Base-by-base conservation (phyloP, 2,797 vertebrate species). In the Hybognathus amarus region DNA sequence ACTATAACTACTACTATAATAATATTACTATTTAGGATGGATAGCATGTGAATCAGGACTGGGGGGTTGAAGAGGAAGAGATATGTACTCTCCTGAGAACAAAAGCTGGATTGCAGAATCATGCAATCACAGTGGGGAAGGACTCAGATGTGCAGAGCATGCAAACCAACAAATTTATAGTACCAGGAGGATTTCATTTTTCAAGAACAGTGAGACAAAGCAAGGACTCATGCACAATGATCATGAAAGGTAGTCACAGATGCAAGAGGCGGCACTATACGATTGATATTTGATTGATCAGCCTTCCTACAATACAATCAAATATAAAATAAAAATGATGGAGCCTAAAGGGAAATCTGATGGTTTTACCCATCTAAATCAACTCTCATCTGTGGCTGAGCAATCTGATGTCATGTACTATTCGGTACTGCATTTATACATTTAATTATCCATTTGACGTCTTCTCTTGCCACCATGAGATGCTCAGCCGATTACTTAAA, bases 381-480 rank as follows among this genome's bases (percentile, higher is more conserved):
- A 77, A 69, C n/a, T 20, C 64, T 36, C 17, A 69, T 54, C 52
- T 80, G 50, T 40, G 20, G 20, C 22, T 56, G 12, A 38, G 52
- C 36, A 80, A 63, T 45, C 15, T 36, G 9, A 59, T 54, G 17
- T 22, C 47, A 59, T 4, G 38, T 45, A 20, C 47, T 68, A 54
- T 45, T 45, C 24, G 18, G 22, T 54, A 66, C 45, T 27, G 45
- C 45, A 82, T 67, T 82, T 66, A 75, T 82, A 67, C 45, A 82
- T 75, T 75, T 66, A 75, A 75, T 66, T 66, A 82, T 66, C 30
- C n/a, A 64, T 27, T 74, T 80, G 38, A 47, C 5, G 38, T 30
- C 17, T 68, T 68, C 22, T 69, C 64, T 54, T 59, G 5, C 36
- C 13, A 27, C 15, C 17, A 69, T 17, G 30, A 56, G 30, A 18